Base-by-base conservation (phyloP, 2,113 vertebrate species). In the Platanista minor region DNA sequence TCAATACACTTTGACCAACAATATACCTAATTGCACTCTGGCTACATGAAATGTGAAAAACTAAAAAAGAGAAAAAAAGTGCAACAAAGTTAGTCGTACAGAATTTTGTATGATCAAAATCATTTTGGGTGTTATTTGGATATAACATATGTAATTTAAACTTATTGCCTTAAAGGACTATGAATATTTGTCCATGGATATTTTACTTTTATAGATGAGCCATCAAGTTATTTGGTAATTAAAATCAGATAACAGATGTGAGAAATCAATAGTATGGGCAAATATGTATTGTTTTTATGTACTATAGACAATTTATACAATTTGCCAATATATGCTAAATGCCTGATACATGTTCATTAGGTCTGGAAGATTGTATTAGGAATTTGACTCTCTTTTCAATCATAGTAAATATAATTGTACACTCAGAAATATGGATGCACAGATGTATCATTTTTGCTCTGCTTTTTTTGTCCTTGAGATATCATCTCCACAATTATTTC, bases 51-150 rank as follows among this genome's bases (percentile, higher is more conserved):
- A 18, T 27, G 6, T 43, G 43, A 77, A 75, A 66, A 87, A 49
- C 5, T 36, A 29, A 7, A 20, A 43, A 74, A 62, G 43, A 29
- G 20, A n/a, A 94, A 86, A 39, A 39, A 29, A 57, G 23, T n/a
- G 9, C 0, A 62, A 6, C 25, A 8, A 39, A 86, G 0, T 33
- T 71, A 67, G 14, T 41, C 1, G 39, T 12, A 49, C 0, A 78
- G 13, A 75, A 46, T 80, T 83, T 7, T 64, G 8, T 66, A 33
- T 20, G 46, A 78, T 71, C 3, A 21, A 57, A 66, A 57, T 43
- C 6, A 69, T 36, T 62, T 36, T 33, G 17, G 13, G 1, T 86
- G 0, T 84, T 81, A 43, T 57, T 62, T 61, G 15, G 1, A 29
- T 83, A 41, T 43, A 72, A 27, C 0, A 23, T 72, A 21, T 11